Percentiles rank a stretch among this genome's conserved stretches.
Evolutionary conservation across 2,113 vertebrate genomes (phyloP).

Genomic region (Myanophis thanlyinensis): DNA sequence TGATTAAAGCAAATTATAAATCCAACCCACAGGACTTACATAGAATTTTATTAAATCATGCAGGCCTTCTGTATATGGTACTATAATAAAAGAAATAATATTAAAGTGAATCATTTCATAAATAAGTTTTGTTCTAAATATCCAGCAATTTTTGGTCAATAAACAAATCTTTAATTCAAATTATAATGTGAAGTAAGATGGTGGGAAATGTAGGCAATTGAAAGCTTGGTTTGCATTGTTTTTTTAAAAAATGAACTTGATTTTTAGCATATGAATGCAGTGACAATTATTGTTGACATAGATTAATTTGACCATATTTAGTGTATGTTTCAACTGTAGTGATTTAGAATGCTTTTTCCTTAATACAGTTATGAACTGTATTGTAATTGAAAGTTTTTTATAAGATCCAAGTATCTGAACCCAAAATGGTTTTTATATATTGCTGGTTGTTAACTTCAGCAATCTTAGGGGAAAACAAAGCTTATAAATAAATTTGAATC

Average conservation of each 20-base stretch:
- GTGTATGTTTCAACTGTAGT: conserved; percentile 29
- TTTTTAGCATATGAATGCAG: conserved; percentile 20
- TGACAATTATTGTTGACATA: conserved; percentile 23
- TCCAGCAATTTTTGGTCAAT: conserved; percentile 11
- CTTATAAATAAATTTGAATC: background rate
- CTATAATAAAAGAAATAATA: background rate
- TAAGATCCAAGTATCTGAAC: background rate
- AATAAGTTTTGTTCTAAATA: conserved; percentile 40
- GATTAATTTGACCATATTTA: conserved; percentile 5
- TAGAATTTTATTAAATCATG: background rate
- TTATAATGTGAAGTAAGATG: conserved; percentile 34
- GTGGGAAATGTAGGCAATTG: conserved; percentile 10
- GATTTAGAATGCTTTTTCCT: background rate
- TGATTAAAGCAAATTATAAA: conserved; percentile 29
- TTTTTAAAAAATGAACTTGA: conserved; percentile 20
- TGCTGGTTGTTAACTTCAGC: background rate
- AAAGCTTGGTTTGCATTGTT: conserved; percentile 33
- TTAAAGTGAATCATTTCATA: conserved; percentile 34
- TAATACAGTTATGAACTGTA: background rate
- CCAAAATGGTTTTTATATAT: background rate
- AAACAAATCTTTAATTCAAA: conserved; percentile 31
- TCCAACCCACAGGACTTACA: background rate
- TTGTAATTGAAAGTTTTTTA: background rate
- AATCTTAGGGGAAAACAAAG: background rate
- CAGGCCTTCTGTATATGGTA: conserved; percentile 9